Conservation (phyloP, 1,140 invertebrate genomes). For the Orchesella cincta region DNA sequence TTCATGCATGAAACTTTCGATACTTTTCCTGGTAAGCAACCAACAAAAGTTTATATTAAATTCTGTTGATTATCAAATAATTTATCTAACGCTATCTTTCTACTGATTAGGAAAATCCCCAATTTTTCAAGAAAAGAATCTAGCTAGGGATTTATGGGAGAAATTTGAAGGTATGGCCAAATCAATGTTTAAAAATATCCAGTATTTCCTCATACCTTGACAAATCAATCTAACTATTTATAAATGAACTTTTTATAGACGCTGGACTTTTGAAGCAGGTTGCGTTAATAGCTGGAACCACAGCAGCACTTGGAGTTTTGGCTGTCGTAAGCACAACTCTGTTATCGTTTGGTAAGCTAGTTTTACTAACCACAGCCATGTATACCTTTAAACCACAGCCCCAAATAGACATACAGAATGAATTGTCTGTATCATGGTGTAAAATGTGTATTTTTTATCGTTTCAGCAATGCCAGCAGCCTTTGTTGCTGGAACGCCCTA, state of each 20-base stretch:
- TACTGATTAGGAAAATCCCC: conserved; percentile 11
- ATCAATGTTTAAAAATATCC: too few species aligned
- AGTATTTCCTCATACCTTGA: too few species aligned
- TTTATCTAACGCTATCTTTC: neutral
- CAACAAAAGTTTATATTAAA: neutral
- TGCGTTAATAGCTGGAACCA: neutral
- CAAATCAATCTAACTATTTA: too few species aligned
- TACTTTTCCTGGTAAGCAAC: conserved; percentile 21
- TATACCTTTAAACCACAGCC: too few species aligned
- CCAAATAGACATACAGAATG: too few species aligned
- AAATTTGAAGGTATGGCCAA: conserved; percentile 24
- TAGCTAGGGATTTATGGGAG: conserved; percentile 2
- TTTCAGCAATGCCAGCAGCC: conserved; percentile 15
- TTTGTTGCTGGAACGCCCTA: conserved; percentile 14
- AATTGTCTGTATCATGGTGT: too few species aligned
- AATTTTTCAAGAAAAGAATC: neutral
- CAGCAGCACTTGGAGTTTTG: neutral
- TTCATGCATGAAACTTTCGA: conserved; percentile 33
- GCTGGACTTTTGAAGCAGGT: neutral
- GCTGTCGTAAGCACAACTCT: neutral
- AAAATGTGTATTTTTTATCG: neutral
- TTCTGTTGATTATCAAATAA: neutral
- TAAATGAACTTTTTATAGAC: neutral
- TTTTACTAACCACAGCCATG: too few species aligned
- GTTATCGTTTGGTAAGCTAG: conserved; percentile 5